phyloP scores from a whole-genome alignment of 2,113 vertebrate genomes.

The Chaenocephalus aceratus region DNA sequence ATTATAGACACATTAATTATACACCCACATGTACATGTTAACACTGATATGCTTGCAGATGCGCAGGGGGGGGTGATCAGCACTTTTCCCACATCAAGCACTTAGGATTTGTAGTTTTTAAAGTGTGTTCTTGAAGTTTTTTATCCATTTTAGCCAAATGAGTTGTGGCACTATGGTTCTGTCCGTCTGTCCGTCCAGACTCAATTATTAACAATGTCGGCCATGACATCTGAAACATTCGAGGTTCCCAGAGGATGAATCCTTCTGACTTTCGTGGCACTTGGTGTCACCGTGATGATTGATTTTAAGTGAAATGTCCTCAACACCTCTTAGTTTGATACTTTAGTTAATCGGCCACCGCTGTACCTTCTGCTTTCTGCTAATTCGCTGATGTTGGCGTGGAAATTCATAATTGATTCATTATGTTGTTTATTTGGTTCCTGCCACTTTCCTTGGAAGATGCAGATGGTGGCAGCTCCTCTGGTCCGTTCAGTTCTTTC shows the following conservation, averaged over 20 bases:
- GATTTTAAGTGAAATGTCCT: neutral
- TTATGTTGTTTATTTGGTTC: too few relatives aligned
- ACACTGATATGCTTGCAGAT: slow-evolving; percentile 34
- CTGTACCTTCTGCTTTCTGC: neutral
- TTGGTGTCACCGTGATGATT: neutral
- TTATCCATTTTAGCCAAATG: too few relatives aligned
- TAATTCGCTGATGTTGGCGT: neutral
- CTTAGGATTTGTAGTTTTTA: too few relatives aligned
- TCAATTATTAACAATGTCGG: neutral
- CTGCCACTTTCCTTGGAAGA: neutral
- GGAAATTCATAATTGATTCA: too few relatives aligned
- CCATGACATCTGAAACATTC: neutral
- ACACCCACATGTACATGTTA: slow-evolving; percentile 21
- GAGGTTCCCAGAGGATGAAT: neutral
- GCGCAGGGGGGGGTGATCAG: slow-evolving; percentile 22
- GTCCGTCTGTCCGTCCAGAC: neutral
- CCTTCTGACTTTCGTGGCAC: neutral
- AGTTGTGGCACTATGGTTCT: fast-evolving
- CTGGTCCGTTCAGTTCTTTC: neutral
- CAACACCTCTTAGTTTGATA: too few relatives aligned
- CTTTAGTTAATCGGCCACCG: neutral
- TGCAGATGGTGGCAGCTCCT: neutral
- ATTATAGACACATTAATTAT: slow-evolving; percentile 80
- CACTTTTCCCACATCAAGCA: neutral
- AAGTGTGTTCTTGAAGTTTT: neutral